phyloP scores from a whole-genome alignment of 1,140 invertebrate species.

The Drosophila pandora region DNA sequence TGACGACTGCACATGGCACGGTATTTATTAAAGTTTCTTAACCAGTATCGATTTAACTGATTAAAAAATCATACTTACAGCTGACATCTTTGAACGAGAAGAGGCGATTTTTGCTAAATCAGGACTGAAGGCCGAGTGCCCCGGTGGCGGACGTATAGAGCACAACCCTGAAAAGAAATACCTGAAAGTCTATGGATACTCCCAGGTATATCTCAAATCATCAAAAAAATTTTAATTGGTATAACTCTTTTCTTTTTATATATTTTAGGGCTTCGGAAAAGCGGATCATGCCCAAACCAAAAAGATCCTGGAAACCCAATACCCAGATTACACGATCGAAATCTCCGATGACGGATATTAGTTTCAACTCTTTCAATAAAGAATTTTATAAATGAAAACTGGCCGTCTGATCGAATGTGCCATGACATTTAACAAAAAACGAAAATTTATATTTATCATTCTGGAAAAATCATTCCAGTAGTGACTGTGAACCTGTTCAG shows the following conservation, averaged over 20 bases:
- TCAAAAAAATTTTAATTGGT: not conserved
- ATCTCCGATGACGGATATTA: constrained; percentile 81
- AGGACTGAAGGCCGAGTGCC: constrained; percentile 88
- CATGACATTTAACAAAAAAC: constrained; percentile 10
- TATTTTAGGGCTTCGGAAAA: constrained; percentile 75
- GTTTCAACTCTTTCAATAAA: not conserved
- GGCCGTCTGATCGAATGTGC: constrained; percentile 2
- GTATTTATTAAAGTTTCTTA: constrained; percentile 83
- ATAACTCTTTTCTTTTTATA: not conserved
- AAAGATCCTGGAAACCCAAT: constrained; percentile 67
- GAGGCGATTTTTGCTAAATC: constrained; percentile 47
- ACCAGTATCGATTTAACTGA: not conserved
- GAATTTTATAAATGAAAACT: not conserved
- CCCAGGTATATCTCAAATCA: constrained; percentile 85
- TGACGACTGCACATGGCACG: constrained; percentile 87
- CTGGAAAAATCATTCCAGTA: constrained; percentile 4
- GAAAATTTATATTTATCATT: not conserved
- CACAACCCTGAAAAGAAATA: constrained; percentile 87
- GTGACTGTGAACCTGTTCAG: not conserved
- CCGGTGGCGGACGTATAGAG: constrained; percentile 91
- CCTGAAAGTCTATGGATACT: constrained; percentile 91
- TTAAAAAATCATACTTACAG: constrained; percentile 67
- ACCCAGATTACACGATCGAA: constrained; percentile 74
- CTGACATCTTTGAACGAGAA: constrained; percentile 88
- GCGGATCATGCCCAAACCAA: constrained; percentile 75